Percentiles rank a stretch among this genome's conserved stretches.
Conservation (phyloP, 2,797 vertebrate species). For the Tangara arthus region DNA sequence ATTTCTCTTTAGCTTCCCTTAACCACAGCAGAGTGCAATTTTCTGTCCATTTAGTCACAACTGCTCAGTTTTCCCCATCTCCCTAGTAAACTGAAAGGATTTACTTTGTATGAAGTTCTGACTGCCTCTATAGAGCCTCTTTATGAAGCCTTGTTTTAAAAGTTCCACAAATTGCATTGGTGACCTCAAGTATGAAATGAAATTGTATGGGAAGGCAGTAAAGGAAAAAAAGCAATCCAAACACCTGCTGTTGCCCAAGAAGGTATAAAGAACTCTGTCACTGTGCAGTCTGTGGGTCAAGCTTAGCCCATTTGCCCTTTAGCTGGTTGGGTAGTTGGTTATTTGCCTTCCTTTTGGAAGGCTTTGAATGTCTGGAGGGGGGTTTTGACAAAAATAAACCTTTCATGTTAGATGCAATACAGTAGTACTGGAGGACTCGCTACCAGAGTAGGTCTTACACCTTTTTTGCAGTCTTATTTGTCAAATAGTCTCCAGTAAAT, state of each 20-base stretch:
- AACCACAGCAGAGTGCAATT: not conserved
- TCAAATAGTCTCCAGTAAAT: not conserved
- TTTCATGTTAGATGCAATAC: not conserved
- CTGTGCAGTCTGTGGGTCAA: not conserved
- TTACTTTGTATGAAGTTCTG: not conserved
- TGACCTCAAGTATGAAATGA: not conserved
- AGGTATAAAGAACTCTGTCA: not conserved
- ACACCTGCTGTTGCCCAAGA: not conserved
- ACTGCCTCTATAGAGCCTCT: not conserved
- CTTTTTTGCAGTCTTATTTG: not conserved
- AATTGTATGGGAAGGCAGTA: not conserved
- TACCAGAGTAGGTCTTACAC: not conserved
- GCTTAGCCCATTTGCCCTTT: not conserved
- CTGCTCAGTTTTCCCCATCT: not conserved
- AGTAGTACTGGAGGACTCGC: not conserved
- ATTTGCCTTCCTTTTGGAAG: not conserved
- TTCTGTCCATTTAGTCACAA: not conserved
- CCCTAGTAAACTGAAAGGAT: not conserved
- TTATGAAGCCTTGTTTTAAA: not conserved
- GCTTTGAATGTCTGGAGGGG: not conserved
- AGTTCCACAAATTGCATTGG: not conserved
- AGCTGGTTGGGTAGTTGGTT: too few relatives aligned
- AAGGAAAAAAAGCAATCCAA: not conserved
- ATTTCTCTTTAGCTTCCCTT: not conserved
- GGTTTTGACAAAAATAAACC: not conserved